These are phyloP conservation scores for Aphrophora alni DNA, from an alignment of 2,888 invertebrate genomes.

Conservation along the genomic window DNA sequence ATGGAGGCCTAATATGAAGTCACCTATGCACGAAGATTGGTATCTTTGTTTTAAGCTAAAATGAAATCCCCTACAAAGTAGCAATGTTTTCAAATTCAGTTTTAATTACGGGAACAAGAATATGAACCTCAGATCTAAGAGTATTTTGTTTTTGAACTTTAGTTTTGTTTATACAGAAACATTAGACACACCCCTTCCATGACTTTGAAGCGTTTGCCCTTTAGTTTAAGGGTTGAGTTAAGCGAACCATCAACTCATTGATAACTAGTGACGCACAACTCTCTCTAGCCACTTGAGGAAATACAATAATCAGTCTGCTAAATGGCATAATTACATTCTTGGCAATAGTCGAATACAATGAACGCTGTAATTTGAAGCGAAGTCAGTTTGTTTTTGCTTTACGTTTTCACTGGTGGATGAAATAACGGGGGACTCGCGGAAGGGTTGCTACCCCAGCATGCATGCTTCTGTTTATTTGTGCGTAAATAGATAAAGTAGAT, in stretches of 20 bases:
- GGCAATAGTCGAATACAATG: background rate
- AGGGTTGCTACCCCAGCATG: background rate
- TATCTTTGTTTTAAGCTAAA: no score
- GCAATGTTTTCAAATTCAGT: no score
- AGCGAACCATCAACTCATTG: constrained; percentile 2
- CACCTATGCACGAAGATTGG: no score
- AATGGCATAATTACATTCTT: constrained; percentile 6
- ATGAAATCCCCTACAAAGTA: no score
- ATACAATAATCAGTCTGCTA: constrained; percentile 1
- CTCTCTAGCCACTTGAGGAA: background rate
- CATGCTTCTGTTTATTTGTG: background rate
- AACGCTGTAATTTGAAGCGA: background rate
- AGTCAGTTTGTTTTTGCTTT: constrained; percentile 4
- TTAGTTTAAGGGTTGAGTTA: background rate
- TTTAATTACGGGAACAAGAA: no score
- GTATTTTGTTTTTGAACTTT: no score
- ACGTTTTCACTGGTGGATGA: background rate
- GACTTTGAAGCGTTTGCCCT: background rate
- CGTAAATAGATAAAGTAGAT: constrained; percentile 9
- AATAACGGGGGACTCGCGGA: background rate
- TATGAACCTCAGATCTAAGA: no score
- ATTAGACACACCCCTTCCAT: background rate
- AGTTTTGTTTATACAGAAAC: no score
- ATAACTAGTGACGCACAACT: constrained; percentile 1
- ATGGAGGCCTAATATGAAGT: no score